Evolutionary conservation across 2,797 vertebrate genomes (phyloP).

Genomic region (Kryptolebias ocellatus): DNA sequence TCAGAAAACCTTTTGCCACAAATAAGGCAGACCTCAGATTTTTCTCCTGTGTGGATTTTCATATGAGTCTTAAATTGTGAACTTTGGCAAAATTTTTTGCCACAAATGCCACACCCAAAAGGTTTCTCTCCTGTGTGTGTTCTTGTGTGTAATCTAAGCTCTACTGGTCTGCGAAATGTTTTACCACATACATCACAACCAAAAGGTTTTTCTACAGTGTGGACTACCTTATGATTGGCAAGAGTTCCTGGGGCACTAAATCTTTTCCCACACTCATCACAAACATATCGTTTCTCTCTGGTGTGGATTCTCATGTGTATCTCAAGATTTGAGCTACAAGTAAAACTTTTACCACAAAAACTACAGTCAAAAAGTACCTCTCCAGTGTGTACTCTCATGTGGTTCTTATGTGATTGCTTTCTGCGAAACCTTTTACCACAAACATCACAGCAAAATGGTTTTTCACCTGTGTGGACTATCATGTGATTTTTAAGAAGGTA

Average conservation of each 20-base stretch:
- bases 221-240: neutral
- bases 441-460: neutral
- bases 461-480: neutral
- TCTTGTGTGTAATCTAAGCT: conserved; percentile 4
- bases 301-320: neutral
- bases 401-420: no score
- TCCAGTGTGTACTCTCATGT: no score
- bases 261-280: no score
- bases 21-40: neutral
- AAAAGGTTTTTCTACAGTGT: conserved; percentile 6
- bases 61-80: neutral
- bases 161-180: conserved; percentile 1
- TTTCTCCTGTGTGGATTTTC: conserved; percentile 10
- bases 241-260: no score
- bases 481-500: neutral
- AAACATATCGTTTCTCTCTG: no score
- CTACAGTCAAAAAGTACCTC: no score
- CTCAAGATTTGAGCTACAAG: neutral
- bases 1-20: conserved; percentile 6
- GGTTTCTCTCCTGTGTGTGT: conserved; percentile 9
- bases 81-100: neutral
- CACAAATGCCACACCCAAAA: conserved; percentile 3
- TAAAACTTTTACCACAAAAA: neutral
- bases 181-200: conserved; percentile 1
- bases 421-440: neutral